A percentile compares a stretch with the other conserved stretches of the same genome.
Conservation (phyloP, 53 echinoderm and acorn worm genomes). For the Paelopatides confundens region DNA sequence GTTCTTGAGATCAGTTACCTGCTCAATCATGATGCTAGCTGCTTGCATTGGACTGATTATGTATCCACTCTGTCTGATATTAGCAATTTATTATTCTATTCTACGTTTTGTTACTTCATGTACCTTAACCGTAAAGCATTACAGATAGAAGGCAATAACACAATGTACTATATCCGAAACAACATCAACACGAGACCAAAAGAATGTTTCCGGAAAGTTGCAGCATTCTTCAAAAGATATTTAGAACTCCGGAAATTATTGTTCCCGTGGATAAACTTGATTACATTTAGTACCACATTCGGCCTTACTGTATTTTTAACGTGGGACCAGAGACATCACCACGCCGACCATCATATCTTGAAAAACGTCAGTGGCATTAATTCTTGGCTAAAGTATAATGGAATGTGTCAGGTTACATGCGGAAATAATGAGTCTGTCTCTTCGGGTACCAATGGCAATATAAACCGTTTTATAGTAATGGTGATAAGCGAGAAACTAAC, state of each 20-base stretch:
- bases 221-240: not conserved
- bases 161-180: not conserved
- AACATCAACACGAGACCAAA: not conserved
- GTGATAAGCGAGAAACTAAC: not conserved
- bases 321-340: not conserved
- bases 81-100: not conserved
- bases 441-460: too few species aligned
- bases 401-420: too few species aligned
- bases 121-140: not conserved
- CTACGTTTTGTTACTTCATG: too few species aligned
- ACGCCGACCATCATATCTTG: too few species aligned
- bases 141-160: not conserved
- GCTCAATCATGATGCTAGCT: not conserved
- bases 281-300: not conserved
- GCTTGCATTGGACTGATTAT: not conserved
- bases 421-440: too few species aligned
- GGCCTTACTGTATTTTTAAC: conserved; percentile 10
- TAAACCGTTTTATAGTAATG: not conserved
- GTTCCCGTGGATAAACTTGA: not conserved
- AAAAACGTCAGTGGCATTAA: not conserved
- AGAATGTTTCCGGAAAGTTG: not conserved
- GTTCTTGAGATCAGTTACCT: not conserved
- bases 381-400: too few species aligned
- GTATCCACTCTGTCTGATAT: not conserved
- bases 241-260: too few species aligned